phyloP scores from a whole-genome alignment of 2,888 invertebrate genomes.

The Geophilus truncorum region DNA sequence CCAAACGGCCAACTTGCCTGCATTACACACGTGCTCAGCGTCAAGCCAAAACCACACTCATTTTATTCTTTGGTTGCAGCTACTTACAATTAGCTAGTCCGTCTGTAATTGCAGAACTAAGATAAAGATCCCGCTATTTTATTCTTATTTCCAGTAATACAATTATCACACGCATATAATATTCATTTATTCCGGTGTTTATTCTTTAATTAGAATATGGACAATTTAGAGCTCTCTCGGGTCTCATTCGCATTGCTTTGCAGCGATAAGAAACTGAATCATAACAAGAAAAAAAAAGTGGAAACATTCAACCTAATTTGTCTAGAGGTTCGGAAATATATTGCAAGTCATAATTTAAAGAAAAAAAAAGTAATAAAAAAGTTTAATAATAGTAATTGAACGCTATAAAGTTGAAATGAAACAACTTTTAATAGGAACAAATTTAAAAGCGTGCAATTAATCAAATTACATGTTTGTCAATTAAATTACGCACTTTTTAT shows the following conservation, averaged over 20 bases:
- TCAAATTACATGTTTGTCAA: not conserved
- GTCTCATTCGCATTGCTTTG: not conserved
- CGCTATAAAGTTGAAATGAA: not conserved
- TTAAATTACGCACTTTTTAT: not conserved
- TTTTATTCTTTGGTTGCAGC: not conserved
- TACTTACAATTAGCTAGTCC: not conserved
- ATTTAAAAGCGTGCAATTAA: not conserved
- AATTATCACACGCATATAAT: not conserved
- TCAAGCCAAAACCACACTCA: conserved; percentile 1
- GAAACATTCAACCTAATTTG: not conserved
- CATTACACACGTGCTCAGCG: conserved; percentile 8
- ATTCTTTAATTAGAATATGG: conserved; percentile 2
- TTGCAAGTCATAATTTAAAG: not conserved
- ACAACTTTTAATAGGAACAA: not conserved
- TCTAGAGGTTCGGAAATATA: not conserved
- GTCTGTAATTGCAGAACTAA: not conserved
- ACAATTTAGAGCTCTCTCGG: conserved; percentile 14
- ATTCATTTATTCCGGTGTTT: not conserved
- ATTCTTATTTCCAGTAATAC: not conserved
- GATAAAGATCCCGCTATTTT: not conserved
- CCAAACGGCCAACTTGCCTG: conserved; percentile 5
- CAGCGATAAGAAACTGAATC: not conserved
- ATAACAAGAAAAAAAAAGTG: not conserved
- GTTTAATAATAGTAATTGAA: not conserved
- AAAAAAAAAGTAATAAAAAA: not conserved